These are phyloP conservation scores for Propithecus deckenii DNA, from an alignment of 2,797 vertebrate genomes.

Conservation along the genomic window DNA sequence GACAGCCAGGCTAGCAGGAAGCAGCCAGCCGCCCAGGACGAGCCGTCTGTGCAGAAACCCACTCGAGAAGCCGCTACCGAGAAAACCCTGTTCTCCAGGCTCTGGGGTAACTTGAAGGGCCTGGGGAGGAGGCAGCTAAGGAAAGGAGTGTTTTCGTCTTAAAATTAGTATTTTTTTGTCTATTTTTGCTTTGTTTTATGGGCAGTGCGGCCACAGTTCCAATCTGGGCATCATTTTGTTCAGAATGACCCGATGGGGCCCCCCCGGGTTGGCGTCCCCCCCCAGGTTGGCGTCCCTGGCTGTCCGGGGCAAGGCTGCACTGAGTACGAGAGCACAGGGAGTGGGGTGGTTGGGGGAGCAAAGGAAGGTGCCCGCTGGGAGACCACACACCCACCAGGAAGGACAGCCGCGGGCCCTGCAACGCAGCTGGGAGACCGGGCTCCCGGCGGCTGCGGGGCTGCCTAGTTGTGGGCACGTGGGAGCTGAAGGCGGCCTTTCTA, in stretches of 20 bases:
- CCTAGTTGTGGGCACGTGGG: neutral
- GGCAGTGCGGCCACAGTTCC: neutral
- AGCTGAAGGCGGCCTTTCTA: neutral
- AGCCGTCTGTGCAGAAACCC: no score
- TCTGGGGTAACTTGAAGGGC: neutral
- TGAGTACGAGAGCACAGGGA: neutral
- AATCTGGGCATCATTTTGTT: neutral
- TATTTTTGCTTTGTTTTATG: neutral
- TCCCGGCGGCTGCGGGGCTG: fast-evolving
- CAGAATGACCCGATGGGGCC: neutral
- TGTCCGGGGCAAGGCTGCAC: neutral
- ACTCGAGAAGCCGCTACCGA: fast-evolving
- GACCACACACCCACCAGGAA: fast-evolving
- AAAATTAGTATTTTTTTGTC: neutral
- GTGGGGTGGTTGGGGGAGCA: no score
- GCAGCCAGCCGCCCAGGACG: neutral
- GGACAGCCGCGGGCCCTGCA: fast-evolving
- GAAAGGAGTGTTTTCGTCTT: neutral
- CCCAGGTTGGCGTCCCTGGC: neutral
- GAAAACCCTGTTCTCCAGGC: neutral
- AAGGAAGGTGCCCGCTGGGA: neutral
- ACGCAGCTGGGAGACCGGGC: fast-evolving
- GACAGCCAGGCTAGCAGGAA: neutral
- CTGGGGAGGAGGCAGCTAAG: no score
- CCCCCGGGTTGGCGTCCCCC: neutral